Percentiles rank a stretch among this genome's conserved stretches.
Evolutionary conservation across 2,888 invertebrate species (phyloP).

Genomic region (Omphaloscelis lunosa): DNA sequence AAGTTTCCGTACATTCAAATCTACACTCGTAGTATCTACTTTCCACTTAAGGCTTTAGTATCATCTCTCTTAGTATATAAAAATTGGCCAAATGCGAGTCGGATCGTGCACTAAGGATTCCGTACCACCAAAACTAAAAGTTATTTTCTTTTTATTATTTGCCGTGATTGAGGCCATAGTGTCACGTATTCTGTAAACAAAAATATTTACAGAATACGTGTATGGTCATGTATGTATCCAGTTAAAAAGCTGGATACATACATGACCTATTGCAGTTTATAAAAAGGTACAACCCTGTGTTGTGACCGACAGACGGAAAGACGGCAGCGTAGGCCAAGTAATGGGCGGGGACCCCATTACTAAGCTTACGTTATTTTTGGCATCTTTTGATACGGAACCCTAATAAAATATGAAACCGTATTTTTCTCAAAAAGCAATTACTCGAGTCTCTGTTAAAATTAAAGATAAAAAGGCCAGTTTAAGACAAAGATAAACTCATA

Average conservation of each 20-base stretch:
- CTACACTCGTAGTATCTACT: neutral
- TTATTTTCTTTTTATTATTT: neutral
- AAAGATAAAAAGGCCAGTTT: constrained; percentile 32
- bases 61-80: neutral
- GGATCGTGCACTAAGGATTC: neutral
- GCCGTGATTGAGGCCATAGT: neutral
- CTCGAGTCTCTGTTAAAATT: constrained; percentile 25
- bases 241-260: too few relatives aligned
- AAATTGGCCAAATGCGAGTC: neutral
- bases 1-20: constrained; percentile 9
- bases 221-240: too few relatives aligned
- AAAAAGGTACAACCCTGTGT: neutral
- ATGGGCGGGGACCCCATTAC: neutral
- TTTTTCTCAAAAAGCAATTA: constrained; percentile 53
- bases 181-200: neutral
- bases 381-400: neutral
- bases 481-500: constrained; percentile 58
- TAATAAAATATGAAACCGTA: constrained; percentile 34
- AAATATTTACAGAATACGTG: too few relatives aligned
- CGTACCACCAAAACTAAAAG: neutral
- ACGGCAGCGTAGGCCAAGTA: neutral
- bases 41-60: neutral
- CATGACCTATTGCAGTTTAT: neutral
- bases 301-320: neutral
- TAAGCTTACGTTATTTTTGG: neutral